Percentiles rank a stretch among this genome's conserved stretches.
phyloP scores from a whole-genome alignment of 2,888 invertebrate species.

The Danaus chrysippus region DNA sequence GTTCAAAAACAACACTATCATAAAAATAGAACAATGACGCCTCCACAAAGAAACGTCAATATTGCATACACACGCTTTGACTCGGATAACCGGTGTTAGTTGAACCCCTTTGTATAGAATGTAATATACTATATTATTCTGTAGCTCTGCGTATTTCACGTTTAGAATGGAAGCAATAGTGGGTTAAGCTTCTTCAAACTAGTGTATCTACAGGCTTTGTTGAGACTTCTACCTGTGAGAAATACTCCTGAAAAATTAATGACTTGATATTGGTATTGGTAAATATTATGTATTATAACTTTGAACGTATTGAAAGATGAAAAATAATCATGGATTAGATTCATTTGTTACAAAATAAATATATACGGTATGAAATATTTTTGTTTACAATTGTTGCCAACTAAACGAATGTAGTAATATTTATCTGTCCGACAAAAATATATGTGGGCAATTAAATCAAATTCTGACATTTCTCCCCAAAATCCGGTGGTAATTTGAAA shows the following conservation, averaged over 20 bases:
- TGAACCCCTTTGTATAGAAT: slow-evolving; percentile 6
- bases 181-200: background rate
- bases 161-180: background rate
- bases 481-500: slow-evolving; percentile 7
- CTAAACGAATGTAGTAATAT: background rate
- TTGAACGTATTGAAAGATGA: too few species aligned
- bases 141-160: background rate
- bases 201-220: background rate
- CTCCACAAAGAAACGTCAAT: slow-evolving; percentile 5
- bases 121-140: slow-evolving; percentile 8
- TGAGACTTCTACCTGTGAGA: background rate
- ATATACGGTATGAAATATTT: too few species aligned
- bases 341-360: too few species aligned
- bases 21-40: slow-evolving; percentile 7
- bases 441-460: background rate
- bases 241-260: too few species aligned
- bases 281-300: too few species aligned
- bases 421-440: background rate
- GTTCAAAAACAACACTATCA: slow-evolving; percentile 7
- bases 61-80: slow-evolving; percentile 7
- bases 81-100: slow-evolving; percentile 6
- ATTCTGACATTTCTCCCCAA: background rate
- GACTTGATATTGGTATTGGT: too few species aligned
- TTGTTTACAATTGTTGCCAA: too few species aligned
- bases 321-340: too few species aligned